Evolutionary conservation across 2,113 vertebrate genomes (phyloP).

Genomic region (Odontophorus gujanensis): DNA sequence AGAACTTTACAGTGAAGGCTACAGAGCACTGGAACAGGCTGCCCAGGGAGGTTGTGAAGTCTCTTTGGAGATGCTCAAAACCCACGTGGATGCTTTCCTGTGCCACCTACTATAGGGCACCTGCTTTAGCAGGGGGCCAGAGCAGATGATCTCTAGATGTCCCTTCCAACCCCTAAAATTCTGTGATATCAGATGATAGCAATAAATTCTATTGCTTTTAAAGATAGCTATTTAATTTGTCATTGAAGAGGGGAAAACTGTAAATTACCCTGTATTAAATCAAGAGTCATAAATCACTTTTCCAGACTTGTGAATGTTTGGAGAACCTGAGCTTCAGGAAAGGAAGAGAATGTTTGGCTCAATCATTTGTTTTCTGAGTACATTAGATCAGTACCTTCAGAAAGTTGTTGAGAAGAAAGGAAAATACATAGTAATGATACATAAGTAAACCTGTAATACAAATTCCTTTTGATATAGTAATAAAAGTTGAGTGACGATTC

Average conservation of each 20-base stretch:
- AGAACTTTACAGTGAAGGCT: no score
- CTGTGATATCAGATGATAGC: neutral
- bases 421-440: neutral
- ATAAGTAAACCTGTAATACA: neutral
- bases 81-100: no score
- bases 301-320: neutral
- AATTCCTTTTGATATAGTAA: neutral
- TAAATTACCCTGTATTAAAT: neutral
- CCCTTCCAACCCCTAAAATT: no score
- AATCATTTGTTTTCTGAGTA: neutral
- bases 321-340: neutral
- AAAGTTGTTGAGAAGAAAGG: neutral
- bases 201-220: neutral
- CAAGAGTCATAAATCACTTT: neutral
- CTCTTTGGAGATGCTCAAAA: no score
- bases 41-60: no score
- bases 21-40: no score
- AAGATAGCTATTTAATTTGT: neutral
- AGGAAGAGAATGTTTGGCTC: neutral
- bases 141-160: no score
- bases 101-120: no score
- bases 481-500: neutral
- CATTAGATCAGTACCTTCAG: neutral
- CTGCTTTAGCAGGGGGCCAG: no score
- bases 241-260: neutral